Evolutionary conservation across 2,113 vertebrate species (phyloP).

Genomic region (Pituophis catenifer): DNA sequence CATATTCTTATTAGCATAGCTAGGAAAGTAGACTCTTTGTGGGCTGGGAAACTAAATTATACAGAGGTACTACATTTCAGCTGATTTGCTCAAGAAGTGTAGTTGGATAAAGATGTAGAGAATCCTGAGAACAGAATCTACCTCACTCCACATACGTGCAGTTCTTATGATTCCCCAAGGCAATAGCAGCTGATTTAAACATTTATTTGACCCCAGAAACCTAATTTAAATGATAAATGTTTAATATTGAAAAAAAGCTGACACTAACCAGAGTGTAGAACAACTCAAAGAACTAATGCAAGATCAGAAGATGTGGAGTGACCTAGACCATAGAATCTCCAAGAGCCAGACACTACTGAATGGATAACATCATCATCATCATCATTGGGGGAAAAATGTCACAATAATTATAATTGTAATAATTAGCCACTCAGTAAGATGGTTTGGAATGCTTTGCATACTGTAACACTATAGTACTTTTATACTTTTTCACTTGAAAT

Average conservation of each 20-base stretch:
- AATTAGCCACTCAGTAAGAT: background rate
- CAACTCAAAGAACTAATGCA: background rate
- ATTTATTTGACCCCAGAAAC: background rate
- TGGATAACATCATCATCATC: background rate
- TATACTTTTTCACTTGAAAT: background rate
- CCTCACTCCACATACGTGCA: background rate
- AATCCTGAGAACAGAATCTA: background rate
- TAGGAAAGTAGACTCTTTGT: background rate
- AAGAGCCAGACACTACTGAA: background rate
- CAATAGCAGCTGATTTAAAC: background rate
- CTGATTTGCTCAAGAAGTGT: background rate
- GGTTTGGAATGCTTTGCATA: background rate
- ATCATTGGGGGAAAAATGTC: no score
- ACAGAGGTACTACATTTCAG: background rate
- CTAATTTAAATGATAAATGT: background rate
- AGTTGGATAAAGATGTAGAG: background rate
- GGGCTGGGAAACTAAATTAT: background rate
- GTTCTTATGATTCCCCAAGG: background rate
- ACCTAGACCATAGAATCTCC: background rate
- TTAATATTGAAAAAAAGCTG: background rate
- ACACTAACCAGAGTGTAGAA: background rate
- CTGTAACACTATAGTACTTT: background rate
- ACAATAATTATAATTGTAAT: background rate
- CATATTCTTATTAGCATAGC: background rate
- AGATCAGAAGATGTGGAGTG: background rate